Conservation (phyloP, 2,888 invertebrate genomes). For the Sinelater perroti region DNA sequence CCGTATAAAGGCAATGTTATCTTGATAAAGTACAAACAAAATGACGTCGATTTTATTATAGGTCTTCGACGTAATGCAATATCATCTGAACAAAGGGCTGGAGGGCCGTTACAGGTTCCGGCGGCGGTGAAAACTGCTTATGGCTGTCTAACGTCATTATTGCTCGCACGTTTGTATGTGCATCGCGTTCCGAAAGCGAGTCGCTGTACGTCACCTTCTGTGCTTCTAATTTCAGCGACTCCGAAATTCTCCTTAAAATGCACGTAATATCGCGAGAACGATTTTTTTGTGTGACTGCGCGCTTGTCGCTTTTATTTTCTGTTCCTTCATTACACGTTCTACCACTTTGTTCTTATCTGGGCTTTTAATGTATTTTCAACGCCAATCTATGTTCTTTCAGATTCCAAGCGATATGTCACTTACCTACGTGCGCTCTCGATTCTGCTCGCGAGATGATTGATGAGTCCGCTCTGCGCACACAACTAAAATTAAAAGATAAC, state of each 20-base stretch:
- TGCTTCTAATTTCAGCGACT: constrained; percentile 40
- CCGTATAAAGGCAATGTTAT: constrained; percentile 14
- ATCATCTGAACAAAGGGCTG: constrained; percentile 22
- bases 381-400: constrained; percentile 34
- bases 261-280: constrained; percentile 38
- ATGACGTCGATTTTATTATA: constrained; percentile 21
- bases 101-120: constrained; percentile 15
- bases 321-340: constrained; percentile 37
- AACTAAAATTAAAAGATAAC: constrained; percentile 32
- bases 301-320: constrained; percentile 33
- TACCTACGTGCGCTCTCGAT: constrained; percentile 22
- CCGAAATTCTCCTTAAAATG: constrained; percentile 40
- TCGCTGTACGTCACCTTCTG: constrained; percentile 41
- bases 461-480: constrained; percentile 14
- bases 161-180: constrained; percentile 34
- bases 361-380: constrained; percentile 35
- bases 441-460: constrained; percentile 27
- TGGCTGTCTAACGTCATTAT: constrained; percentile 29
- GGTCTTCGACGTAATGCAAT: constrained; percentile 22
- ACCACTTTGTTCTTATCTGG: constrained; percentile 36
- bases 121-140: constrained; percentile 24
- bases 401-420: constrained; percentile 29
- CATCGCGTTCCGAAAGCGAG: constrained; percentile 32
- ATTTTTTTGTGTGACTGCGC: constrained; percentile 34
- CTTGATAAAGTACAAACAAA: constrained; percentile 20